Evolutionary conservation across 2,113 vertebrate species (phyloP), one percentile per base, ranked within the genome.

Genomic region (Marcusenius ussheri): DNA sequence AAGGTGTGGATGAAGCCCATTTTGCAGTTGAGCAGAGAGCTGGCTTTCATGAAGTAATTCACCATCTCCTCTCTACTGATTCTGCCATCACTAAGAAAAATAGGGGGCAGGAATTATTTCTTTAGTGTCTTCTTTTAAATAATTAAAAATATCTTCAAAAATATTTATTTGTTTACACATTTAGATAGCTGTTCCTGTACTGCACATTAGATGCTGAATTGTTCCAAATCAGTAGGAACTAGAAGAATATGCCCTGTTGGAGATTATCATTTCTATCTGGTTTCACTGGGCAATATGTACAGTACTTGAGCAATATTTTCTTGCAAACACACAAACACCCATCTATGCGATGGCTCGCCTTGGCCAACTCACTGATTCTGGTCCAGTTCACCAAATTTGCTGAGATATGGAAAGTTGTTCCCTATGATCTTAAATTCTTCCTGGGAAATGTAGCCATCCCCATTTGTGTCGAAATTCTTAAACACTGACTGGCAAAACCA

Each of bases 1-100:
- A 98, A 98, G 88, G 95, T 97, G 95, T 98, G 97, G 80, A 98
- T 95, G 95, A 98, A 98, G 74, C 97, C 97, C 97, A 98, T 98
- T 93, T 97, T 97, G 92, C 97, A 97, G 83, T 97, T 97, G 27
- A 98, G 95, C 91, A 97, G 95, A 1, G 96, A 96, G 92, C 97
- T 98, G 92, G 97, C 97, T 91, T 96, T 96, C 95, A 97, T 96
- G 88, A 98, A 98, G 93, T 98, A 98, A 90, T 97, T 96, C 0
- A 97, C 92, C 97, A 98, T 98, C 93, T 98, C 97, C 8, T 98
- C 97, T 53, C 95, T 94, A 93, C 97, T 98, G 95, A 98, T 98
- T 94, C 96, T 96, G 45, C 97, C 97, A 1, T 98, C 97, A 92
- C 97, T 98, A 91, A 89, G 7, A 77, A 17, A 90, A 0, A 50